phyloP scores from a whole-genome alignment of 2,113 vertebrate genomes.

The Macaca mulatta region DNA sequence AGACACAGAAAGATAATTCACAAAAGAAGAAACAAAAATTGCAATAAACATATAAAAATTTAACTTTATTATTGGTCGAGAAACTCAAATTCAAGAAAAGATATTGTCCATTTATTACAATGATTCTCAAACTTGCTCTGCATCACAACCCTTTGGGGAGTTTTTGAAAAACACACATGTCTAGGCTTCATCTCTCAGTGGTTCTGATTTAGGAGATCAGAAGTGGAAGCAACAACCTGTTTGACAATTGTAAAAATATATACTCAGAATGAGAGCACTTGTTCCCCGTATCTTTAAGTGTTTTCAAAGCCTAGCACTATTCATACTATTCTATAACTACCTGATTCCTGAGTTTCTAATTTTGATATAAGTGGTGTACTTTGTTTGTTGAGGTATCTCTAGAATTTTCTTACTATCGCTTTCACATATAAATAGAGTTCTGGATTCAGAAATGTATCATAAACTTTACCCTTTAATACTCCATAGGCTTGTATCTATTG shows the following conservation, averaged over 20 bases:
- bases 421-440: neutral
- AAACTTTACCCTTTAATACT: neutral
- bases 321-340: neutral
- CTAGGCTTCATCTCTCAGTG: neutral
- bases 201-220: conserved; percentile 3
- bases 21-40: neutral
- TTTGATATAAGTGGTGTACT: neutral
- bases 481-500: neutral
- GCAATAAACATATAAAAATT: neutral
- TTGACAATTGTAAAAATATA: neutral
- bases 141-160: neutral
- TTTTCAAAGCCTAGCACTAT: neutral
- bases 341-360: conserved; percentile 6
- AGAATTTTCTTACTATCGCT: neutral
- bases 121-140: neutral
- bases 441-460: neutral
- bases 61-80: neutral
- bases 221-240: neutral
- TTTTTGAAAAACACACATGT: neutral
- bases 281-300: neutral
- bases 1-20: neutral
- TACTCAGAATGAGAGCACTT: neutral
- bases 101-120: neutral
- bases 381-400: neutral
- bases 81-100: neutral